Conservation (phyloP, 2,113 vertebrate species). For the Etia nguti region DNA sequence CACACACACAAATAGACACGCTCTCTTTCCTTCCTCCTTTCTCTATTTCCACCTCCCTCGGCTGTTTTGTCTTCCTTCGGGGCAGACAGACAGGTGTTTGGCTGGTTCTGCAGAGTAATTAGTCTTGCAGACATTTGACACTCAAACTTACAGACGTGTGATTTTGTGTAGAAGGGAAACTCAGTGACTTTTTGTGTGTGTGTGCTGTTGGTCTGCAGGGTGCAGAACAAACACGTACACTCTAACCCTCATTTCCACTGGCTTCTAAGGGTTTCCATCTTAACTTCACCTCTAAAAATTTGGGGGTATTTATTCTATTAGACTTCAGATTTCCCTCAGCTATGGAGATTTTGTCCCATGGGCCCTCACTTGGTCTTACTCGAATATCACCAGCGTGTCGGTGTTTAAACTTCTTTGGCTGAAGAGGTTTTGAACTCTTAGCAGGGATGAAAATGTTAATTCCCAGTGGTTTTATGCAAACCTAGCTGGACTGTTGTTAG, state of each 20-base stretch:
- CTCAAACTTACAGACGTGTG: not conserved
- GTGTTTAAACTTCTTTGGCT: not conserved
- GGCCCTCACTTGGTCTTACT: not conserved
- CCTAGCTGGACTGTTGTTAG: constrained; percentile 1
- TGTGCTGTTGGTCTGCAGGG: not conserved
- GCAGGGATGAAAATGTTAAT: not conserved
- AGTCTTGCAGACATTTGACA: not conserved
- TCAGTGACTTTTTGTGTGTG: not conserved
- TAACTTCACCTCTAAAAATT: not conserved
- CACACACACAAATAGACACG: constrained; percentile 14
- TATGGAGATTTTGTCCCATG: not conserved
- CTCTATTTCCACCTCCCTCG: not conserved
- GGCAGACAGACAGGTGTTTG: constrained; percentile 19
- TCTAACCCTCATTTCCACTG: not conserved
- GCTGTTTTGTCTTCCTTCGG: not conserved
- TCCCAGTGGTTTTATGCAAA: not conserved
- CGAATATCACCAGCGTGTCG: not conserved
- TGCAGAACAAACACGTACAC: not conserved
- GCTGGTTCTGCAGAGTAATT: not conserved
- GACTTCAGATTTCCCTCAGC: not conserved
- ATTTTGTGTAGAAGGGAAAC: not conserved
- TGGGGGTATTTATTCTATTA: not conserved
- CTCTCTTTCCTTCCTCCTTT: not conserved
- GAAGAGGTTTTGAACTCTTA: not conserved
- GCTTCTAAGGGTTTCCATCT: not conserved